A percentile compares a stretch with the other conserved stretches of the same genome.
These are phyloP conservation scores for Drosophila tropicalis DNA, from an alignment of 1,140 invertebrate species.

Conservation along the genomic window DNA sequence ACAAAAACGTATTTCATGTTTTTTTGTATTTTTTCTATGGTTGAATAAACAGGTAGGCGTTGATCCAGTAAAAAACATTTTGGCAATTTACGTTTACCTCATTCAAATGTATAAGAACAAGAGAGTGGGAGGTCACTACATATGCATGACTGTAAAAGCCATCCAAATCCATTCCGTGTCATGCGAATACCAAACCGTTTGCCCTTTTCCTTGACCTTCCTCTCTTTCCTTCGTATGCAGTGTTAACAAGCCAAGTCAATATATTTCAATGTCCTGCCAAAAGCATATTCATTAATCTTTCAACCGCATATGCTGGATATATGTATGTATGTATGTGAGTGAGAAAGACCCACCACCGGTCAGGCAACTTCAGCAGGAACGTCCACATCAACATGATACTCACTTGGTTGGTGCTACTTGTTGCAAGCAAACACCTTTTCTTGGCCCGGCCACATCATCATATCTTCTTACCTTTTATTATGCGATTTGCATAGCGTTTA, in stretches of 20 bases:
- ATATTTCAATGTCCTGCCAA: constrained; percentile 49
- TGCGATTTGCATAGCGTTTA: constrained; percentile 76
- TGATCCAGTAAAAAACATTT: constrained; percentile 65
- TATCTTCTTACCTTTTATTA: constrained; percentile 62
- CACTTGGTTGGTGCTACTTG: constrained; percentile 59
- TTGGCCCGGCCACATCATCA: constrained; percentile 25
- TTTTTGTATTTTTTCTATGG: constrained; percentile 33
- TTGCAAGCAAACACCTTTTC: constrained; percentile 56
- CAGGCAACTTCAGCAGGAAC: constrained; percentile 20
- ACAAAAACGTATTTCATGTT: background rate
- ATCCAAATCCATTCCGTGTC: background rate
- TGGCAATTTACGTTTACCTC: constrained; percentile 13
- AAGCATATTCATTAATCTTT: constrained; percentile 60
- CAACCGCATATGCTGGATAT: background rate
- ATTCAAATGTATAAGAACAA: background rate
- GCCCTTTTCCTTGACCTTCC: background rate
- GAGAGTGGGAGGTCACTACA: constrained; percentile 1
- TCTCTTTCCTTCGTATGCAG: background rate
- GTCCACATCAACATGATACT: constrained; percentile 21
- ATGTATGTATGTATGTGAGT: background rate
- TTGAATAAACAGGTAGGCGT: constrained; percentile 72
- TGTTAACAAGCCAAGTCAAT: constrained; percentile 51
- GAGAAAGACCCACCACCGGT: constrained; percentile 1
- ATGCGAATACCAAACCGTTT: background rate
- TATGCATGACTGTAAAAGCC: constrained; percentile 16